phyloP scores from a whole-genome alignment of 2,797 vertebrate genomes.

The Gymnoscopelus microlampas region DNA sequence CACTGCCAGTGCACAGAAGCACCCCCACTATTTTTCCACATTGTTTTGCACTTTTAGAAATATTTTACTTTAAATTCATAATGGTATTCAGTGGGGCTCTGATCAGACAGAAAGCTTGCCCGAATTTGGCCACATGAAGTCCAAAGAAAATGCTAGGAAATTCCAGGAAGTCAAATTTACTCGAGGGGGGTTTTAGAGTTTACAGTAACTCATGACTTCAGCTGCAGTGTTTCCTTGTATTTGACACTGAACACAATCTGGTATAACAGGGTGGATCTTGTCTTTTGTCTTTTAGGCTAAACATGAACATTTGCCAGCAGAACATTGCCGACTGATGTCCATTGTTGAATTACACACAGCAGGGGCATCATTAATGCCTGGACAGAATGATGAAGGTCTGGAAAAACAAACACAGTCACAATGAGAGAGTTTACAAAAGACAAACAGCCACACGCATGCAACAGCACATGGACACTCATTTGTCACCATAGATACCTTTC shows the following conservation, averaged over 20 bases:
- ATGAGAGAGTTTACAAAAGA: conserved; percentile 68
- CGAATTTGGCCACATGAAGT: no score
- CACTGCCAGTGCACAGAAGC: no score
- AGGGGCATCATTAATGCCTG: conserved; percentile 49
- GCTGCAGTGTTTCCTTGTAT: neutral
- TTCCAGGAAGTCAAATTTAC: no score
- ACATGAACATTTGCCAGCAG: conserved; percentile 10
- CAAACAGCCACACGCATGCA: conserved; percentile 68
- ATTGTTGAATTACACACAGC: conserved; percentile 32
- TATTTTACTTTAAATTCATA: no score
- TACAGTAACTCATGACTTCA: neutral
- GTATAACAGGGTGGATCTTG: conserved; percentile 30
- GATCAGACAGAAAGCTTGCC: no score
- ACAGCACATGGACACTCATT: conserved; percentile 29
- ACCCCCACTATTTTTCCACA: no score
- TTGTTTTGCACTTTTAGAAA: no score
- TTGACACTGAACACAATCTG: neutral
- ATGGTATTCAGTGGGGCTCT: no score
- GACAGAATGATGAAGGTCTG: conserved; percentile 59
- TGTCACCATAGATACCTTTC: conserved; percentile 64
- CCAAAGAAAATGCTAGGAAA: no score
- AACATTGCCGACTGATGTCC: conserved; percentile 29
- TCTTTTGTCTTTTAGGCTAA: neutral
- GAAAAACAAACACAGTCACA: conserved; percentile 75
- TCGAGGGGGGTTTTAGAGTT: no score